phyloP scores from a whole-genome alignment of 2,113 vertebrate genomes.

The Eupsittula cactorum region DNA sequence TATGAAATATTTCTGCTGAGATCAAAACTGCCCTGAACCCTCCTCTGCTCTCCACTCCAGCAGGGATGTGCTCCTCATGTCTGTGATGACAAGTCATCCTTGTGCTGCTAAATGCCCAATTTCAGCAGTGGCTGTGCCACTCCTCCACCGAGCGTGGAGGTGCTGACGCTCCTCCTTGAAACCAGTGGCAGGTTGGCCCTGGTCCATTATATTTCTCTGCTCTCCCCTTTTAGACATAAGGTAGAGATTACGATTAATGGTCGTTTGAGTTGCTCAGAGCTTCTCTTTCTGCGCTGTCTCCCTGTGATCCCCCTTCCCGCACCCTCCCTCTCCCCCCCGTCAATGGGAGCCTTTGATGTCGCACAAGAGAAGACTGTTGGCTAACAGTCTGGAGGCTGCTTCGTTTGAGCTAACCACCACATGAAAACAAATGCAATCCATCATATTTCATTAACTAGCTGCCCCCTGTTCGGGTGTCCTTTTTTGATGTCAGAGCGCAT shows the following conservation, averaged over 20 bases:
- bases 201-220: background rate
- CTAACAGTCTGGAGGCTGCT: conserved; percentile 80
- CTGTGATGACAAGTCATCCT: background rate
- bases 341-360: conserved; percentile 80
- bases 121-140: accelerated
- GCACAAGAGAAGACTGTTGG: conserved; percentile 80
- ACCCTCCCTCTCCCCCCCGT: conserved; percentile 43
- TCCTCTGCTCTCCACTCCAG: background rate
- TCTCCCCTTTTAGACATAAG: conserved; percentile 69
- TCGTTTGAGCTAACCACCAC: conserved; percentile 78
- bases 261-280: conserved; percentile 60
- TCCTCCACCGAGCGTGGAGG: background rate
- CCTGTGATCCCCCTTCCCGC: conserved; percentile 65
- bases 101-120: background rate
- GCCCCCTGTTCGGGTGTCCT: conserved; percentile 73
- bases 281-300: conserved; percentile 72
- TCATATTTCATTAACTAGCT: conserved; percentile 80
- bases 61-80: background rate
- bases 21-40: background rate
- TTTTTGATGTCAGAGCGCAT: conserved; percentile 77
- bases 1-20: conserved; percentile 44
- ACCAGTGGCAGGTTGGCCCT: background rate
- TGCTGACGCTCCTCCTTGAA: background rate
- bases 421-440: conserved; percentile 79
- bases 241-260: conserved; percentile 76